These are phyloP conservation scores for Delia radicum DNA, from an alignment of 1,140 invertebrate genomes.

Conservation along the genomic window DNA sequence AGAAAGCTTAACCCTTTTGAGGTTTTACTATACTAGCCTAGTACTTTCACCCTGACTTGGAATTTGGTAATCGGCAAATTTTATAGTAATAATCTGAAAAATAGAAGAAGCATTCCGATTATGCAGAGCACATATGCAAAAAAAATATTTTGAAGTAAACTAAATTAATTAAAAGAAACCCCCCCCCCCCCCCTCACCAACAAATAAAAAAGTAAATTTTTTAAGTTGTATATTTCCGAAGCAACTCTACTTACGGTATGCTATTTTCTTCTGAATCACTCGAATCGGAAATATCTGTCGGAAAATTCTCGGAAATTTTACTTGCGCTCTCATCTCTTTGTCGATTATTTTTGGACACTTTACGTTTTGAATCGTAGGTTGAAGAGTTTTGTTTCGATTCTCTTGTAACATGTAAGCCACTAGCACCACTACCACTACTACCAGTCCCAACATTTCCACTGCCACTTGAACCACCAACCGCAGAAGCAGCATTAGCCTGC, in stretches of 20 bases:
- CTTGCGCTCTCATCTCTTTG: slow-evolving; percentile 38
- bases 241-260: slow-evolving; percentile 54
- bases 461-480: not conserved
- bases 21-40: too few relatives aligned
- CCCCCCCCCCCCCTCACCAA: too few relatives aligned
- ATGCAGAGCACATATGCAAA: too few relatives aligned
- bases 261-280: slow-evolving; percentile 78
- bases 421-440: not conserved
- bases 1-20: too few relatives aligned
- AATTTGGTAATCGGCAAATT: too few relatives aligned
- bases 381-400: slow-evolving; percentile 23
- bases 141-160: too few relatives aligned
- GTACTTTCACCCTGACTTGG: too few relatives aligned
- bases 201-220: slow-evolving; percentile 24
- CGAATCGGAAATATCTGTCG: slow-evolving; percentile 79
- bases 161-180: too few relatives aligned
- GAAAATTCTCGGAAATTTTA: slow-evolving; percentile 54
- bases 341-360: slow-evolving; percentile 42
- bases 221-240: slow-evolving; percentile 31
- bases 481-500: not conserved
- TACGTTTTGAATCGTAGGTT: slow-evolving; percentile 40
- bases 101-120: too few relatives aligned
- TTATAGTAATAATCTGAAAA: too few relatives aligned
- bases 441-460: not conserved
- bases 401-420: not conserved